These are phyloP conservation scores for Caenorhabditis uteleia DNA, from an alignment of 2,888 invertebrate genomes.

Conservation along the genomic window DNA sequence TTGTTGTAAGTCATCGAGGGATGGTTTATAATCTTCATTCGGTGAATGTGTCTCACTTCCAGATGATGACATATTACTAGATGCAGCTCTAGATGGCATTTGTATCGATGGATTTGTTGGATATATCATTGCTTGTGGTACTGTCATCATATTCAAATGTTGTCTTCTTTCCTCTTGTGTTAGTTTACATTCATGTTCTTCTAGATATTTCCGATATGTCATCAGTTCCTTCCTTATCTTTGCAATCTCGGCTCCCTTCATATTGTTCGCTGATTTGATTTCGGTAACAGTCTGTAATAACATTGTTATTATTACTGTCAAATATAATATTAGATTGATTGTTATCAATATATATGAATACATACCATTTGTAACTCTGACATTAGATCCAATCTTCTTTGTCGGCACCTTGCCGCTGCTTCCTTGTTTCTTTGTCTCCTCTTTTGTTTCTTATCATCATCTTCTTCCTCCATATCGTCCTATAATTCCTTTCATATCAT, in stretches of 20 bases:
- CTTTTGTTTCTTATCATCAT: slow-evolving; percentile 85
- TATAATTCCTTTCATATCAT: too few species aligned
- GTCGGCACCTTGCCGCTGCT: slow-evolving; percentile 95
- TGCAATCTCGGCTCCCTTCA: slow-evolving; percentile 23
- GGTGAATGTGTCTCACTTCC: slow-evolving; percentile 33
- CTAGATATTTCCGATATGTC: slow-evolving; percentile 20
- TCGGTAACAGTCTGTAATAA: slow-evolving; percentile 46
- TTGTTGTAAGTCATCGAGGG: slow-evolving; percentile 23
- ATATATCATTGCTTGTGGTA: background rate
- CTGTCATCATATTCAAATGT: slow-evolving; percentile 14
- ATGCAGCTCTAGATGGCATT: slow-evolving; percentile 23
- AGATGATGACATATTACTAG: slow-evolving; percentile 20
- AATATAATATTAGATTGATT: background rate
- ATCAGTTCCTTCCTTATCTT: slow-evolving; percentile 28
- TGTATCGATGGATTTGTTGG: slow-evolving; percentile 4
- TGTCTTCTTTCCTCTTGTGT: slow-evolving; percentile 19
- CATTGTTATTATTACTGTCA: background rate
- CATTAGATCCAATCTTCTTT: slow-evolving; percentile 93
- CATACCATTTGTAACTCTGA: slow-evolving; percentile 83
- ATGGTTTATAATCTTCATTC: slow-evolving; percentile 32
- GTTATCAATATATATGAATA: background rate
- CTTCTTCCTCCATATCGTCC: slow-evolving; percentile 73
- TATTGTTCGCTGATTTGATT: slow-evolving; percentile 35
- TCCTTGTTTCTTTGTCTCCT: slow-evolving; percentile 93
- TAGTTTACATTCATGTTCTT: slow-evolving; percentile 43